These are phyloP conservation scores for Carduelis carduelis DNA, from an alignment of 2,797 vertebrate species.

Conservation along the genomic window DNA sequence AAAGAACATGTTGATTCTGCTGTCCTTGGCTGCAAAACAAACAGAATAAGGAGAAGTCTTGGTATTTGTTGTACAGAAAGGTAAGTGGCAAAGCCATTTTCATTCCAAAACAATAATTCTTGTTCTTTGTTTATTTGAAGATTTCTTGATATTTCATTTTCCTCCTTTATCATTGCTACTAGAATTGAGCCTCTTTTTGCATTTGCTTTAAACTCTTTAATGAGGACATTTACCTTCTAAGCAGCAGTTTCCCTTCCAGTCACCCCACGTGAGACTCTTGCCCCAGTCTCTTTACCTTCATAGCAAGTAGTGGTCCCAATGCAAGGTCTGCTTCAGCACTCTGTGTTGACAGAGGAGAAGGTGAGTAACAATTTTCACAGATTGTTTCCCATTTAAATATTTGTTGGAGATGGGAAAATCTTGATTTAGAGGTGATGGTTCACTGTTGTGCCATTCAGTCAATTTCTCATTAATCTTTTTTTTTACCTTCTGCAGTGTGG, in stretches of 20 bases:
- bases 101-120: neutral
- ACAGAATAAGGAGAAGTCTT: slow-evolving; percentile 28
- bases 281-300: neutral
- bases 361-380: neutral
- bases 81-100: slow-evolving; percentile 14
- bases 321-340: neutral
- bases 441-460: neutral
- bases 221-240: neutral
- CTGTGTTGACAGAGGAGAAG: neutral
- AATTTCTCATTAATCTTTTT: neutral
- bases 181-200: neutral
- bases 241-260: neutral
- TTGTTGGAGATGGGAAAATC: neutral
- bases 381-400: neutral
- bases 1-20: neutral
- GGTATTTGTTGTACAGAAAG: neutral
- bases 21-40: neutral
- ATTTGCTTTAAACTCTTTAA: neutral
- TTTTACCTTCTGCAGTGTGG: neutral
- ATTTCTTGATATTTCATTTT: neutral
- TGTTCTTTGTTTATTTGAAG: neutral
- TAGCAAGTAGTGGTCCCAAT: neutral
- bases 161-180: neutral
- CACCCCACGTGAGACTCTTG: neutral
- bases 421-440: neutral